phyloP scores from a whole-genome alignment of 2,113 vertebrate species.

The Bothrops jararaca region DNA sequence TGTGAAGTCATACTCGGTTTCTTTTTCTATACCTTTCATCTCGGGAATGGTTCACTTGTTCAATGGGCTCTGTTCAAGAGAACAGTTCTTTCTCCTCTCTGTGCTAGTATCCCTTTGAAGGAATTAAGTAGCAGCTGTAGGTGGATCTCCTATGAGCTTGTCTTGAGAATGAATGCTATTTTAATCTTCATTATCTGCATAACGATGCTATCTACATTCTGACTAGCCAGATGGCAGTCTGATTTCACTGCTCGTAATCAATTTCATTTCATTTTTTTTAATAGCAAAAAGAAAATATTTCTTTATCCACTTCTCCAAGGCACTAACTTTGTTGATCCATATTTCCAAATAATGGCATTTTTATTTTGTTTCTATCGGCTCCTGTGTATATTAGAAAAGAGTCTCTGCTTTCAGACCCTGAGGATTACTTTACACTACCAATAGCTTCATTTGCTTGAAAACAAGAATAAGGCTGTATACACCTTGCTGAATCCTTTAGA shows the following conservation, averaged over 20 bases:
- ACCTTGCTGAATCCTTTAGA: not conserved
- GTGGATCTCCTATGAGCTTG: slow-evolving; percentile 38
- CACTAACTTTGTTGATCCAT: not conserved
- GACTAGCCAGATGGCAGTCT: slow-evolving; percentile 49
- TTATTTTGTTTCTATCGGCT: not conserved
- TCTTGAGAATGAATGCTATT: slow-evolving; percentile 33
- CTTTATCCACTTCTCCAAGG: not conserved
- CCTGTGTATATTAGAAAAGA: not conserved
- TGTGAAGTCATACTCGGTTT: not conserved
- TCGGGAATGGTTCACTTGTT: slow-evolving; percentile 14
- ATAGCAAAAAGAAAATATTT: not conserved
- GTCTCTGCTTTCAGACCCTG: not conserved
- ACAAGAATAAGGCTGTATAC: not conserved
- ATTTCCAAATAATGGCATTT: not conserved
- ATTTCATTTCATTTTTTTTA: slow-evolving; percentile 42
- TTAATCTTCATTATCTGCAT: slow-evolving; percentile 49
- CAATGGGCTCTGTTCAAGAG: not conserved
- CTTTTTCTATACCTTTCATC: slow-evolving; percentile 22
- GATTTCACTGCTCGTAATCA: slow-evolving; percentile 48
- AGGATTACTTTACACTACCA: not conserved
- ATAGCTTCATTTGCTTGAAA: not conserved
- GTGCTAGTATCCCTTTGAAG: slow-evolving; percentile 27
- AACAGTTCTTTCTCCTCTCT: not conserved
- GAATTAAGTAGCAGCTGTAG: slow-evolving; percentile 39
- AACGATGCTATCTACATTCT: slow-evolving; percentile 40